Conservation (phyloP, 2,888 invertebrate species). For the Chalcis sispes region DNA sequence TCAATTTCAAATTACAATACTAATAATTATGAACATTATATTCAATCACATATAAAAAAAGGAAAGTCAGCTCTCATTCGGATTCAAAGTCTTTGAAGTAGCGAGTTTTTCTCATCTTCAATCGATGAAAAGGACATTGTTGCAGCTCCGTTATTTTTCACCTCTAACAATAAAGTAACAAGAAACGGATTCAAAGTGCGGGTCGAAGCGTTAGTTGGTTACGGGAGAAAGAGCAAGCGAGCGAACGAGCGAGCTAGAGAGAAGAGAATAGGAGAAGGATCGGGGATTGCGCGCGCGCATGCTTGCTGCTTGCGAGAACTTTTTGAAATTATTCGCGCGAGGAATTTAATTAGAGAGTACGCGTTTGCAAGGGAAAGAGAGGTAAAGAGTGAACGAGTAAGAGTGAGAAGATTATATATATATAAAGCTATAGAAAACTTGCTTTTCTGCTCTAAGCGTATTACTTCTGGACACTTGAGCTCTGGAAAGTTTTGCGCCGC, state of each 20-base stretch:
- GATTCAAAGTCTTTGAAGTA: too few species aligned
- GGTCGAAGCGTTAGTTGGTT: too few species aligned
- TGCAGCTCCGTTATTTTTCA: constrained; percentile 42
- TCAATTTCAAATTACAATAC: too few species aligned
- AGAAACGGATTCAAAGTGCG: constrained; percentile 18
- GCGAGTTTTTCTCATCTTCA: too few species aligned
- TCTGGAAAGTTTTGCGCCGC: constrained; percentile 35
- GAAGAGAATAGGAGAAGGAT: not conserved
- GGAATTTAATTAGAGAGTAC: constrained; percentile 57
- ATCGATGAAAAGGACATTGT: too few species aligned
- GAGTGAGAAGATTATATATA: not conserved
- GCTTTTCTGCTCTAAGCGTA: constrained; percentile 45
- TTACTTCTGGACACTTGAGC: constrained; percentile 55
- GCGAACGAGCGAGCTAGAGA: too few species aligned
- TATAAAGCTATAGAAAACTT: constrained; percentile 24
- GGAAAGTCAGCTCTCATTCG: too few species aligned
- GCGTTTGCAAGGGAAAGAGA: too few species aligned
- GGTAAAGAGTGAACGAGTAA: not conserved
- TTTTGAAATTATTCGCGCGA: constrained; percentile 56
- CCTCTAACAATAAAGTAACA: constrained; percentile 42
- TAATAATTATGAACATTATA: too few species aligned
- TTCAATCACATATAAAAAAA: too few species aligned
- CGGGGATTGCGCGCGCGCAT: not conserved
- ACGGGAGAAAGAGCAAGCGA: not conserved
- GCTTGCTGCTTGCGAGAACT: constrained; percentile 35